phyloP scores from a whole-genome alignment of 1,140 invertebrate species.

The Diploscapter pachys region DNA sequence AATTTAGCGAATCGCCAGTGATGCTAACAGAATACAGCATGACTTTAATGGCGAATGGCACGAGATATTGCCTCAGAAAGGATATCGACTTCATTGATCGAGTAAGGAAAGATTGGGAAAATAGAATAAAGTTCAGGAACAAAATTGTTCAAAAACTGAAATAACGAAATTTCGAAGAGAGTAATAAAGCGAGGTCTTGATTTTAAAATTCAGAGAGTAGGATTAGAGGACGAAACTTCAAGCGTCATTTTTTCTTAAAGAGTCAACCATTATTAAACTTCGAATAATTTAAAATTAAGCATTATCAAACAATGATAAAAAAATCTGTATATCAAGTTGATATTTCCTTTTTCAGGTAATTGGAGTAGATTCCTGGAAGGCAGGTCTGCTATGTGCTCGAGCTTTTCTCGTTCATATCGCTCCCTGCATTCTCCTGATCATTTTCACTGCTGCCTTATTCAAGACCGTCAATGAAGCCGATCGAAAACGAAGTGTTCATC shows the following conservation, averaged over 20 bases:
- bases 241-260: slow-evolving; percentile 1
- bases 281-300: slow-evolving; percentile 28
- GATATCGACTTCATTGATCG: slow-evolving; percentile 16
- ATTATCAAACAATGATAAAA: background rate
- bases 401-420: slow-evolving; percentile 45
- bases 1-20: slow-evolving; percentile 45
- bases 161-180: no score
- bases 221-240: no score
- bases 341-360: slow-evolving; percentile 38
- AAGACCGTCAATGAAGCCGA: slow-evolving; percentile 6
- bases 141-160: no score
- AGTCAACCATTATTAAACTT: slow-evolving; percentile 28
- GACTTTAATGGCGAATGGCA: slow-evolving; percentile 15
- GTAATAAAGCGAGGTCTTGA: no score
- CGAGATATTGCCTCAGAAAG: slow-evolving; percentile 34
- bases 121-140: no score
- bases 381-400: background rate
- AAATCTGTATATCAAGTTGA: background rate
- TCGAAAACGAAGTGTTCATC: slow-evolving; percentile 17
- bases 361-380: slow-evolving; percentile 39
- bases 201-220: no score
- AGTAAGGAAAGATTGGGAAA: background rate
- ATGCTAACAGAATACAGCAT: slow-evolving; percentile 43
- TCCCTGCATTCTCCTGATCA: slow-evolving; percentile 43
- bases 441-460: slow-evolving; percentile 19